Percentiles rank a stretch among this genome's conserved stretches.
These are phyloP conservation scores for Mormyrops boulengeri DNA, from an alignment of 2,797 vertebrate species.

Conservation along the genomic window DNA sequence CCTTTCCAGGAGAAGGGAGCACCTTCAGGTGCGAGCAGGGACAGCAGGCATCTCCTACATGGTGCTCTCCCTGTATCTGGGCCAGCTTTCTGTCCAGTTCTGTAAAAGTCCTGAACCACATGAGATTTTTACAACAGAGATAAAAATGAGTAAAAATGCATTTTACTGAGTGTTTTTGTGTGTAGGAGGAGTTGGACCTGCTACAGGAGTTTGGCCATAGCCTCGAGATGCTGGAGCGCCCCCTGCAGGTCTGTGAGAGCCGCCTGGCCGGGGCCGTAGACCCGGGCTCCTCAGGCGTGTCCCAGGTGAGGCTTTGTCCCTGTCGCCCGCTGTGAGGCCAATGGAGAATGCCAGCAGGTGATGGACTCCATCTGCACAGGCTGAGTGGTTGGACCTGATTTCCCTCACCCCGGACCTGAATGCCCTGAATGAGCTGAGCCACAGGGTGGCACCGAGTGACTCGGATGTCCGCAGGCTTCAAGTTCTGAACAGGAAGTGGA, in stretches of 20 bases:
- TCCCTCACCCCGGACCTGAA: conserved; percentile 71
- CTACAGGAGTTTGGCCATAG: conserved; percentile 63
- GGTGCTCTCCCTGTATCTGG: not conserved
- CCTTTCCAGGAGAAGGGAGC: conserved; percentile 35
- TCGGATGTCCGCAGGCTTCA: conserved; percentile 61
- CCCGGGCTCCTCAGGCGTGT: not conserved
- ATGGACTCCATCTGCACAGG: conserved; percentile 47
- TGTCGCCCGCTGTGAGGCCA: not conserved
- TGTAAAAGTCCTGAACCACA: not conserved
- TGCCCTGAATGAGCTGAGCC: conserved; percentile 75
- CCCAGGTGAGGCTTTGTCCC: conserved; percentile 32
- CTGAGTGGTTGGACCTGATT: conserved; percentile 60
- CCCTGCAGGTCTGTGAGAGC: conserved; percentile 59
- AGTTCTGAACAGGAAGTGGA: conserved; percentile 70
- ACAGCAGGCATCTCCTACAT: not conserved
- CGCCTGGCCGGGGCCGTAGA: conserved; percentile 36
- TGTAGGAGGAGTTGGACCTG: conserved; percentile 56
- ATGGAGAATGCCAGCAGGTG: not conserved
- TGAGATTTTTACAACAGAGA: not conserved
- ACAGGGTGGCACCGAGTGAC: conserved; percentile 66
- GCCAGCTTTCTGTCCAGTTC: not conserved
- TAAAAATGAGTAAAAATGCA: not conserved
- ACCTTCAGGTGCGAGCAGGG: conserved; percentile 50
- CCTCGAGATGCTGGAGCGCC: conserved; percentile 63
- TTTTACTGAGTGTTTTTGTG: conserved; percentile 9